These are phyloP conservation scores for Mastacembelus armatus DNA, from an alignment of 2,797 vertebrate species.

Conservation along the genomic window DNA sequence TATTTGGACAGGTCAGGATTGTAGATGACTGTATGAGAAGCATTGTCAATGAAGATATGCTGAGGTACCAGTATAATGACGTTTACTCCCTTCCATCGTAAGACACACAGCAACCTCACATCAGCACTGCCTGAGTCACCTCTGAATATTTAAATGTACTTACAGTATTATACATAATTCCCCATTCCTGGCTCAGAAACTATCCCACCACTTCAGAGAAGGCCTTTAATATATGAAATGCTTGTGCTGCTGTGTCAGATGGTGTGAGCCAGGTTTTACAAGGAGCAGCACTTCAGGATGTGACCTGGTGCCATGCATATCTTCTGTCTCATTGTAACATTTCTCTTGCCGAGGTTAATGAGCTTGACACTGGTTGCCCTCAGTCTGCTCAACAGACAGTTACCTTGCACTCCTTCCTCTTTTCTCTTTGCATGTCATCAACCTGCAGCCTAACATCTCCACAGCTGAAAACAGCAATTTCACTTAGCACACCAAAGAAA, in stretches of 20 bases:
- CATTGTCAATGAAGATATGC: slow-evolving; percentile 77
- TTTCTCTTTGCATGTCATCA: slow-evolving; percentile 59
- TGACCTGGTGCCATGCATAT: slow-evolving; percentile 69
- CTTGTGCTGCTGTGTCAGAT: slow-evolving; percentile 69
- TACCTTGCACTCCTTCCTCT: slow-evolving; percentile 59
- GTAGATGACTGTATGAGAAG: slow-evolving; percentile 64
- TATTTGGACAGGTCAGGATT: slow-evolving; percentile 73
- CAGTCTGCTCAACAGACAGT: slow-evolving; percentile 60
- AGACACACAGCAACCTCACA: slow-evolving; percentile 35
- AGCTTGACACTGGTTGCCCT: slow-evolving; percentile 76
- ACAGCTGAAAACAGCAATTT: slow-evolving; percentile 69
- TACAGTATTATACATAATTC: slow-evolving; percentile 56
- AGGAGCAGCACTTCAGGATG: slow-evolving; percentile 73
- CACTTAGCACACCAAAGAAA: slow-evolving; percentile 78
- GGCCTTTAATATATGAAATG: slow-evolving; percentile 72
- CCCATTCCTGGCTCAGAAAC: slow-evolving; percentile 50
- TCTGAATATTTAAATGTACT: slow-evolving; percentile 71
- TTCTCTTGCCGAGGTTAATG: slow-evolving; percentile 80
- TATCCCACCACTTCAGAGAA: slow-evolving; percentile 55
- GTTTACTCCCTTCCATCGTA: slow-evolving; percentile 55
- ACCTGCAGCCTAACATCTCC: slow-evolving; percentile 49
- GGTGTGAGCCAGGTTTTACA: slow-evolving; percentile 73
- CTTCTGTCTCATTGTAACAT: slow-evolving; percentile 74
- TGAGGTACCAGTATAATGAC: slow-evolving; percentile 67
- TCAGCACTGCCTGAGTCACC: slow-evolving; percentile 41